Percentiles rank a stretch among this genome's conserved stretches.
Evolutionary conservation across 2,797 vertebrate genomes (phyloP).

Genomic region (Halcyon chelicuti): DNA sequence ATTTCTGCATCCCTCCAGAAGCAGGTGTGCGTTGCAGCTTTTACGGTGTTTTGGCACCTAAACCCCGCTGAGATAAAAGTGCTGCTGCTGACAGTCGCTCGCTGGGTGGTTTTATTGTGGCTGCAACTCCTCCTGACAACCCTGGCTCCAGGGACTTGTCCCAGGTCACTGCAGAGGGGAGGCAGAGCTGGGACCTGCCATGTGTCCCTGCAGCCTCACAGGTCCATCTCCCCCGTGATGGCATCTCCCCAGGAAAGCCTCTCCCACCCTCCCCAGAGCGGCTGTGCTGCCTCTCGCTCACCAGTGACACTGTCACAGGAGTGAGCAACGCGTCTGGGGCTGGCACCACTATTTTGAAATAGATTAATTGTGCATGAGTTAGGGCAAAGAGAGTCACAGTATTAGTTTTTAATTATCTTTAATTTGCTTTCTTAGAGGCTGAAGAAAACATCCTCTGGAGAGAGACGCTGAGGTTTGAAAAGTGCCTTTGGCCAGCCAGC

Average conservation of each 20-base stretch:
- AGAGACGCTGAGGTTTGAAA: not conserved
- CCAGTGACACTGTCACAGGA: accelerated
- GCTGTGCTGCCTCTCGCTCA: not conserved
- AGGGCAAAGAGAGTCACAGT: not conserved
- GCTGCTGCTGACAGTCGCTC: accelerated
- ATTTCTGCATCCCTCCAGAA: not conserved
- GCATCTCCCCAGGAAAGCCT: not conserved
- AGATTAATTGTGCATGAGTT: not conserved
- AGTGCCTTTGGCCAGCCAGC: not conserved
- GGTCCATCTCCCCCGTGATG: not conserved
- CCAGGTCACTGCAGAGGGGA: not conserved
- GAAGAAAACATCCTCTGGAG: not conserved
- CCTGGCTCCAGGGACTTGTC: not conserved
- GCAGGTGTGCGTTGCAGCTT: not conserved
- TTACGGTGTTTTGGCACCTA: not conserved
- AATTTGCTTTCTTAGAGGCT: not conserved
- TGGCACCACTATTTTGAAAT: not conserved
- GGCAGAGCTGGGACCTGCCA: not conserved
- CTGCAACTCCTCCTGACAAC: not conserved
- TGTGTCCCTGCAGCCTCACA: not conserved
- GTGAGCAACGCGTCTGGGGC: accelerated
- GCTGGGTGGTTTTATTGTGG: accelerated
- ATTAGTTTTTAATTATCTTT: not conserved
- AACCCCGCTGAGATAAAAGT: accelerated
- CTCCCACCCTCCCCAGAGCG: accelerated